These are phyloP conservation scores for Pagetopsis macropterus DNA, from an alignment of 2,797 vertebrate genomes.

Conservation along the genomic window DNA sequence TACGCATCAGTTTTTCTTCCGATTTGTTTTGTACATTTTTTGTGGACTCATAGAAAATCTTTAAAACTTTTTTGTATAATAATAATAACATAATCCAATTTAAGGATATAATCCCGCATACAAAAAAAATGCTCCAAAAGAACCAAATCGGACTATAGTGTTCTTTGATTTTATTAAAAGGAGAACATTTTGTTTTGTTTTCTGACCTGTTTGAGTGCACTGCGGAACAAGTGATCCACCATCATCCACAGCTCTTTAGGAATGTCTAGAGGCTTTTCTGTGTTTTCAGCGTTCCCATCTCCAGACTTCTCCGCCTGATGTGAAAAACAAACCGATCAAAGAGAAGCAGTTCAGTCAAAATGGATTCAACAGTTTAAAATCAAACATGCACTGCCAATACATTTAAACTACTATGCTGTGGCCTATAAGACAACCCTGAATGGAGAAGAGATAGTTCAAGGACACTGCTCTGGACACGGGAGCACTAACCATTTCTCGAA, in stretches of 20 bases:
- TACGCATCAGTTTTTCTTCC: not conserved
- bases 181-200: no score
- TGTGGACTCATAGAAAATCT: no score
- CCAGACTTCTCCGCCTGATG: conserved; percentile 81
- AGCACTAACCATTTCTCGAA: conserved; percentile 86
- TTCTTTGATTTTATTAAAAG: conserved; percentile 11
- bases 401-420: not conserved
- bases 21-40: no score
- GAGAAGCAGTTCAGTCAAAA: conserved; percentile 17
- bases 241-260: conserved; percentile 98
- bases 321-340: conserved; percentile 35
- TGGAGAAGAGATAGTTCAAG: conserved; percentile 20
- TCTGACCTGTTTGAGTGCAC: conserved; percentile 90
- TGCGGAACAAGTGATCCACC: conserved; percentile 93
- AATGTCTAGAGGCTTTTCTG: conserved; percentile 89
- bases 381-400: not conserved
- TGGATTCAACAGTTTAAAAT: not conserved
- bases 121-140: not conserved
- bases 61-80: no score
- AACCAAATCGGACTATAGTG: not conserved
- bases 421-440: not conserved
- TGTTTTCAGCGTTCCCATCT: conserved; percentile 52
- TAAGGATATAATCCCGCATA: not conserved
- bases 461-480: not conserved
- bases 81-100: no score